Conservation (phyloP, 2,797 vertebrate genomes). For the Bradypus variegatus region DNA sequence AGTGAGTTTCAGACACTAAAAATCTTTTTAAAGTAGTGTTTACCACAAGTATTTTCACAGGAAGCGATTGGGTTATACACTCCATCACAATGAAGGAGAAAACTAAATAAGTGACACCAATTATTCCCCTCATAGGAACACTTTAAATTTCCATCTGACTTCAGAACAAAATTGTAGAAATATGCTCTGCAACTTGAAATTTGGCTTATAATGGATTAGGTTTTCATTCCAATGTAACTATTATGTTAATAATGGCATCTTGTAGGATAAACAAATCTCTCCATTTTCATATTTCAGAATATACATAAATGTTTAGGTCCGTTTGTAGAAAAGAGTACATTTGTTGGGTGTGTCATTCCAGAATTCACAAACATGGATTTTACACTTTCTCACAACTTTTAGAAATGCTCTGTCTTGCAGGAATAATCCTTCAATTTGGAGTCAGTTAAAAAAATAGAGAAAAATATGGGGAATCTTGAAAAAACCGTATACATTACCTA, state of each 20-base stretch:
- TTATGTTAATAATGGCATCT: not conserved
- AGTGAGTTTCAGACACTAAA: not conserved
- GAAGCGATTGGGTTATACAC: not conserved
- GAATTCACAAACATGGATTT: conserved; percentile 11
- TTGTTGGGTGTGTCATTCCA: not conserved
- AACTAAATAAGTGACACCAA: not conserved
- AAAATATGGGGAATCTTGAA: not conserved
- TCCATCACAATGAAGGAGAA: not conserved
- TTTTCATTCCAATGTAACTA: not conserved
- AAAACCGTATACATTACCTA: not conserved
- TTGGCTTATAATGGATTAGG: not conserved
- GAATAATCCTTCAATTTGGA: not conserved
- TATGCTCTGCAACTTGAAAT: not conserved
- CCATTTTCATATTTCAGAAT: not conserved
- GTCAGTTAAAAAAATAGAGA: not conserved
- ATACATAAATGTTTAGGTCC: not conserved
- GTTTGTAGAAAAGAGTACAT: not conserved
- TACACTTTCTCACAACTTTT: not conserved
- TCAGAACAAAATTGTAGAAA: not conserved
- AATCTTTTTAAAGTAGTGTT: not conserved
- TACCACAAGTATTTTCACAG: not conserved
- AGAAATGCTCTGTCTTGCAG: not conserved
- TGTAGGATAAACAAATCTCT: not conserved
- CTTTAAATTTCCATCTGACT: not conserved
- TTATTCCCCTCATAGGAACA: not conserved